Percentiles rank a stretch among this genome's conserved stretches.
Conservation (phyloP, 2,113 vertebrate species). For the Microtus pennsylvanicus region DNA sequence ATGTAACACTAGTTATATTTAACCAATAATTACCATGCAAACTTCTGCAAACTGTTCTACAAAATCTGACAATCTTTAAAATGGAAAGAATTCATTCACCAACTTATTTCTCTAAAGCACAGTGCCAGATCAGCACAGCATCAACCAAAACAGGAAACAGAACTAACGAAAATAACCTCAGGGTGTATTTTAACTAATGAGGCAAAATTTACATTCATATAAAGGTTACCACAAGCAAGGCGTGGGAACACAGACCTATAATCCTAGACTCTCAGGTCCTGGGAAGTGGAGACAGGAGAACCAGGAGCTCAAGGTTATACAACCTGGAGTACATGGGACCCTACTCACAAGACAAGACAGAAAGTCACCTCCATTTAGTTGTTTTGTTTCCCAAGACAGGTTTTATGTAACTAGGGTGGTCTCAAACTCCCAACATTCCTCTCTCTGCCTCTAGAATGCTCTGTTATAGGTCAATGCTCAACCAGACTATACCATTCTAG, state of each 20-base stretch:
- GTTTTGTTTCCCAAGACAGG: background rate
- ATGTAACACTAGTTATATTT: conserved; percentile 24
- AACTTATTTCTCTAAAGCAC: conserved; percentile 32
- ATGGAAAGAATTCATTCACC: conserved; percentile 52
- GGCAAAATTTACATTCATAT: conserved; percentile 41
- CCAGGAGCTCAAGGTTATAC: background rate
- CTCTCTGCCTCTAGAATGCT: background rate
- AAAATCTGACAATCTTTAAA: conserved; percentile 53
- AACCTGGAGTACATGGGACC: background rate
- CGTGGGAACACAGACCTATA: background rate
- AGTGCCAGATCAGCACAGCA: background rate
- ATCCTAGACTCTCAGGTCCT: background rate
- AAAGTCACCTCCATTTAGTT: background rate
- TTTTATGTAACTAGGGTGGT: background rate
- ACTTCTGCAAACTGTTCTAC: conserved; percentile 1
- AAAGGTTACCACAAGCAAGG: conserved; percentile 11
- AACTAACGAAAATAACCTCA: background rate
- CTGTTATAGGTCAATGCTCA: background rate
- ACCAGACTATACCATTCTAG: conserved; percentile 10
- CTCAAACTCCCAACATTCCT: background rate
- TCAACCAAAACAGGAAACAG: background rate
- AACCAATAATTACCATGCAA: conserved; percentile 57
- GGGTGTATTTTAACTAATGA: conserved; percentile 16
- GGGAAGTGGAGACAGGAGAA: background rate
- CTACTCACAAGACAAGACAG: background rate